Base-by-base conservation (phyloP, 2,797 vertebrate species). In the Hirundo rustica region DNA sequence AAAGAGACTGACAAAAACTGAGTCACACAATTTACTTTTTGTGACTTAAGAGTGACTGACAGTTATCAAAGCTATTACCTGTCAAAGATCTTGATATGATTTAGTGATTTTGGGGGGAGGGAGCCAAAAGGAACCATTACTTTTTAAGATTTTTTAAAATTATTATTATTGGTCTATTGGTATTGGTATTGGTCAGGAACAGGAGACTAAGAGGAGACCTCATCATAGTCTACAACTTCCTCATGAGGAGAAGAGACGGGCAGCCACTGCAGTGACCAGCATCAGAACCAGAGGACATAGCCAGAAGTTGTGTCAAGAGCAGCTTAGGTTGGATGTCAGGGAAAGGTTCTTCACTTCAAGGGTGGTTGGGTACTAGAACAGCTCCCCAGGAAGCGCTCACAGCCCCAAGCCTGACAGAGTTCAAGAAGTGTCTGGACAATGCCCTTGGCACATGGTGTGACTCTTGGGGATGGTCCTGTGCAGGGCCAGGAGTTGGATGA, bases 161-260 rank as follows among this genome's bases (percentile, higher is more conserved):
- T 38, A 38, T 38, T 47, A 30, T 57, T 76, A 76, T 30, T 68
- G 25, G 16, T n/a, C 25, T 61, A 29, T 47, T 38, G 36, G 36
- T 38, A 38, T 10, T 38, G 36, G 36, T 38, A 38, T 38, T 38
- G 36, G 36, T 68, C n/a, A 47, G 25, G 29, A 76, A 68, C 12
- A 23, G 15, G 22, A 61, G 27, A 40, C 6, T 53, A 20, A 42
- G 16, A 67, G 38, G 17, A 71, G 36, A 57, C 21, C 26, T 48
- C 74, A 78, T 27, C 34, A 42, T 32, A 48, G 22, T 4, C 34
- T 16, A 22, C 10, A 55, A 7, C 14, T 55, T 86, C 26, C 26
- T 70, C 4, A 1, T 19, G 42, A 71, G 21, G 21, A 8, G 30
- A 60, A 45, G 19, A 48, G 22, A 64, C 0, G 1, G 22, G 36